Evolutionary conservation across 2,888 invertebrate genomes (phyloP).

Genomic region (Seira sanloemensis): DNA sequence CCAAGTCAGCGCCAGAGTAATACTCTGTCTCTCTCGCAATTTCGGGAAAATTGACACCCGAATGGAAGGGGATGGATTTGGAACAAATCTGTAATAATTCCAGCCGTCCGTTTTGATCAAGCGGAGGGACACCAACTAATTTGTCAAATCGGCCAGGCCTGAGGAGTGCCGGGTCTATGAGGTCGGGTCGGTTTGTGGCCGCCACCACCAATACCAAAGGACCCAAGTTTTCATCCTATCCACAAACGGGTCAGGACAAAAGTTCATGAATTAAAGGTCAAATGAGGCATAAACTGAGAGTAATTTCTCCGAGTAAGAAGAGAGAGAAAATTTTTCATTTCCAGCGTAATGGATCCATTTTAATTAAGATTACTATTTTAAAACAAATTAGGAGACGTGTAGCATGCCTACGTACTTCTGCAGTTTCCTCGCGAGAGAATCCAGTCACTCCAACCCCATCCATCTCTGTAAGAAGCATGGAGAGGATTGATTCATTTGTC

Average conservation of each 20-base stretch:
- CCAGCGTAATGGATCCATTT: no score
- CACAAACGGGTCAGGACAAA: conserved; percentile 4
- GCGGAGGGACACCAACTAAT: conserved; percentile 80
- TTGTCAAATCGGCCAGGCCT: conserved; percentile 82
- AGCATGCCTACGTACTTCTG: neutral
- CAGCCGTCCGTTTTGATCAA: conserved; percentile 78
- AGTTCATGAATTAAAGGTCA: neutral
- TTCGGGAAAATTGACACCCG: conserved; percentile 76
- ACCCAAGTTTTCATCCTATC: conserved; percentile 31
- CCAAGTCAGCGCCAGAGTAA: conserved; percentile 82
- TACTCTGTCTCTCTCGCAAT: conserved; percentile 77
- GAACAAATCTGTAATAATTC: conserved; percentile 78
- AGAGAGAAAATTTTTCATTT: no score
- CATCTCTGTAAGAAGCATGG: conserved; percentile 82
- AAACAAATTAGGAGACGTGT: no score
- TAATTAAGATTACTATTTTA: no score
- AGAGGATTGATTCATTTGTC: conserved; percentile 78
- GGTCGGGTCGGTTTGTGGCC: conserved; percentile 82
- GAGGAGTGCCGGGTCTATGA: conserved; percentile 80
- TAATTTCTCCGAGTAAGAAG: neutral
- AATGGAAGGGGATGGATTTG: conserved; percentile 76
- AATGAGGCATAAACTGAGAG: neutral
- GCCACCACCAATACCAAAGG: conserved; percentile 79
- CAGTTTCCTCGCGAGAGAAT: neutral
- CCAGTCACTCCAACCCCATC: conserved; percentile 79